Base-by-base conservation (phyloP, 2,888 invertebrate species). In the Aquatica leii region DNA sequence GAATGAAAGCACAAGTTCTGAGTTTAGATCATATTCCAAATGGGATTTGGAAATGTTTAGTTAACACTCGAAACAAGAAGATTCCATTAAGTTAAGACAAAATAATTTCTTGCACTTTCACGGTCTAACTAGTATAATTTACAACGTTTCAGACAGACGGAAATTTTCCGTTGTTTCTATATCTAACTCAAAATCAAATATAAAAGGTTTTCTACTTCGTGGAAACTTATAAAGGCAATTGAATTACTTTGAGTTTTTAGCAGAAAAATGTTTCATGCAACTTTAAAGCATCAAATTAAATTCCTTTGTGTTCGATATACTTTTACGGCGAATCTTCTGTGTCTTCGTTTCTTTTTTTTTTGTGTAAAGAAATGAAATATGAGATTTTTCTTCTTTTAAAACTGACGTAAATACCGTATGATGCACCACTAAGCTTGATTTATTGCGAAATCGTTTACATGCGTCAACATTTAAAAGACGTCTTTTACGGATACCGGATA, bases 1-100 rank as follows among this genome's bases (percentile, higher is more conserved):
- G 70, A 72, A 67, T 67, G 70, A 56, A 67, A 66, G 63, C 60
- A 55, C 62, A 63, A 67, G 66, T 68, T 68, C 66, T 66, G 68
- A 69, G 62, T 65, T 68, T 58, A 64, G 66, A 69, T 62, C 69
- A 62, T 65, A 70, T 70, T 69, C 62, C 70, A 66, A 60, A 66
- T 68, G 68, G 71, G 69, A 69, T 43, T 60, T 14, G n/a, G 37
- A 53, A 53, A 52, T 43, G 52, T 59, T 59, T 46, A 46, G 52
- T 48, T 59, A 46, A 46, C 59, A 20, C 37, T 48, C 40, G 15
- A 60, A 34, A 60, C 59, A 59, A 59, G 59, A 59, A 59, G 52
- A 52, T 35, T 52, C 59, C 59, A 59, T 59, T 59, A 59, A 59
- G 51, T 46, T 21, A 31, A 49, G 6, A 35, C 46, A 24, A 40